Base-by-base conservation (phyloP, 2,888 invertebrate species). In the Pheosia gnoma region DNA sequence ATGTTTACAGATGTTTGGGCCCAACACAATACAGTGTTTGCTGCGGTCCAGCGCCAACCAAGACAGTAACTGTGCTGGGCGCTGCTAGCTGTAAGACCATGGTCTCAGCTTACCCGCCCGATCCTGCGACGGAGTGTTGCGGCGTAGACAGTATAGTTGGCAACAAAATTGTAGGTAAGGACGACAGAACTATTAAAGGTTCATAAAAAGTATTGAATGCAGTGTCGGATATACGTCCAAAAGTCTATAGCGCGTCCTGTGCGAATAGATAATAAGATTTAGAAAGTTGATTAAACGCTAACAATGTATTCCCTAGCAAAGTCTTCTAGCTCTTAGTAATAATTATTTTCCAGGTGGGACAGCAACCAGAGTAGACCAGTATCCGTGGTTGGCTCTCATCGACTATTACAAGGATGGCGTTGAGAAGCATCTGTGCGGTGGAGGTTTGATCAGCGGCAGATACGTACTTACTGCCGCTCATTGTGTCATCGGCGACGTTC, bases 401-500 rank as follows among this genome's bases (percentile, higher is more conserved):
- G 88, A 94, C 55, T 95, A 95, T 72, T 63, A 65, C 0, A 75
- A 75, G 52, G 56, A 63, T 11, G 67, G 55, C 37, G 66, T 60
- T 5, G 70, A 77, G 39, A 85, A 82, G 63, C 80, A 85, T 57
- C 75, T 88, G 0, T 87, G 88, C 57, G 86, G 84, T 0, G 95
- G 94, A 5, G 83, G 89, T 5, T 85, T 95, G 0, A 94, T 95
- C 70, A 94, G 91, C 61, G 78, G 81, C 6, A 82, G 83, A 81
- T 95, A 95, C 68, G 91, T 94, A 0, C 70, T 95, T 25, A 95
- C 95, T 0, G 95, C 95, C 0, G 95, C 89, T 0, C 95, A 95
- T 78, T 95, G 95, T 66, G 86, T 94, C 0, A 77, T 75, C 5
- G 93, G 92, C 51, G 64, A 79, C 25, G 84, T 90, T 3, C 69